phyloP scores from a whole-genome alignment of 2,797 vertebrate species.

The Knipowitschia caucasica region DNA sequence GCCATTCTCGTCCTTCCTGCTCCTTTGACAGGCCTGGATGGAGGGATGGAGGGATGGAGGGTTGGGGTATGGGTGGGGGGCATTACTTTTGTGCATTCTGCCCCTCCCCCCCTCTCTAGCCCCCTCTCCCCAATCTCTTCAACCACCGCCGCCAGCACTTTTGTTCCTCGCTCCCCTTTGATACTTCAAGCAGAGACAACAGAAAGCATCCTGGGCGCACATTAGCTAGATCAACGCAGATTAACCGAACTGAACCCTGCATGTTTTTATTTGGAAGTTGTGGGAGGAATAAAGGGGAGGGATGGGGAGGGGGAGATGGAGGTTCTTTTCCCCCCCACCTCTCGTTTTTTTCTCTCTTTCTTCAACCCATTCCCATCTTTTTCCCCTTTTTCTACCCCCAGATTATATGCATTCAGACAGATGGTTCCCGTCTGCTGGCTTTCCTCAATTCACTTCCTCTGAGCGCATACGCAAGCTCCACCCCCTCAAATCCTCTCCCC shows the following conservation, averaged over 20 bases:
- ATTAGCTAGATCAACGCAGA: constrained; percentile 26
- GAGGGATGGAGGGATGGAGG: too few relatives aligned
- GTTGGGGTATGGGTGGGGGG: too few relatives aligned
- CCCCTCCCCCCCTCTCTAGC: constrained; percentile 22
- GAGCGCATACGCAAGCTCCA: constrained; percentile 78
- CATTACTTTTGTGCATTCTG: constrained; percentile 46
- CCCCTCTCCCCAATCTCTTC: background rate
- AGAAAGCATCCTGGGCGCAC: constrained; percentile 33
- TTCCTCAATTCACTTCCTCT: constrained; percentile 91
- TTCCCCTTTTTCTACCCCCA: constrained; percentile 53
- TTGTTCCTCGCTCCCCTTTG: constrained; percentile 51
- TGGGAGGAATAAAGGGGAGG: too few relatives aligned
- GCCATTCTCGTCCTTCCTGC: constrained; percentile 53
- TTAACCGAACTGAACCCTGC: constrained; percentile 8
- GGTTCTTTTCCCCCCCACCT: constrained; percentile 61
- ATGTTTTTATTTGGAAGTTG: constrained; percentile 23
- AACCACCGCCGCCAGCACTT: constrained; percentile 28
- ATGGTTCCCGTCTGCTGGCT: constrained; percentile 95
- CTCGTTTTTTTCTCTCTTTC: constrained; percentile 33
- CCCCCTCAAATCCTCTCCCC: constrained; percentile 28
- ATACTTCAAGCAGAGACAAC: constrained; percentile 55
- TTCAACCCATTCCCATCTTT: constrained; percentile 30
- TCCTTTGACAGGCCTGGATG: constrained; percentile 22
- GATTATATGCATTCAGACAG: constrained; percentile 86
- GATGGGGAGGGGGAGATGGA: constrained; percentile 58